Conservation (phyloP, 2,888 invertebrate species). For the Cephonodes hylas region DNA sequence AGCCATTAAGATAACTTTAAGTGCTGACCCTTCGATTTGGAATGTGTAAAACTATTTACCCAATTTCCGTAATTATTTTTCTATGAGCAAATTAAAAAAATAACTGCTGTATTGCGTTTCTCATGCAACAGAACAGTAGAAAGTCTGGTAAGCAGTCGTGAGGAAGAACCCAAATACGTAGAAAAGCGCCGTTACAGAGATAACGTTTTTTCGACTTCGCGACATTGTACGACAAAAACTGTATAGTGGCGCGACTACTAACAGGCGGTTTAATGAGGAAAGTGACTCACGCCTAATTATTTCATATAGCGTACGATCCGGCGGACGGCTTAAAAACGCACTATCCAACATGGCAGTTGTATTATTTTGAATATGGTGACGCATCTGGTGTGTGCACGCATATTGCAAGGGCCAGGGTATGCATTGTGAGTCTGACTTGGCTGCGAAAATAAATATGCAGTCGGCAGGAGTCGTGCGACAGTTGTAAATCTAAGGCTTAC, state of each 20-base stretch:
- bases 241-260: slow-evolving; percentile 15
- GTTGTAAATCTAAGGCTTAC: background rate
- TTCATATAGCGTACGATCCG: slow-evolving; percentile 8
- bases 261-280: slow-evolving; percentile 27
- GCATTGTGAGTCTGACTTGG: background rate
- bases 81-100: background rate
- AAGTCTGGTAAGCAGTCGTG: background rate
- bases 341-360: background rate
- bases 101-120: slow-evolving; percentile 6
- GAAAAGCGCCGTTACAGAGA: background rate
- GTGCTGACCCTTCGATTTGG: background rate
- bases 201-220: slow-evolving; percentile 4
- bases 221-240: slow-evolving; percentile 19
- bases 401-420: background rate
- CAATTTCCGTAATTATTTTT: background rate
- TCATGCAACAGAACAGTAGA: background rate
- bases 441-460: background rate
- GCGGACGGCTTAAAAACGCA: background rate
- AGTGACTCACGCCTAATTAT: slow-evolving; percentile 22
- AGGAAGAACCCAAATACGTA: slow-evolving; percentile 5
- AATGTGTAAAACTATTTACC: slow-evolving; percentile 5
- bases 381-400: background rate
- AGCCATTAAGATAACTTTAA: slow-evolving; percentile 1
- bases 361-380: slow-evolving; percentile 8
- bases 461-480: background rate